Base-by-base conservation (phyloP, 2,888 invertebrate species). In the Caenorhabditis afra region DNA sequence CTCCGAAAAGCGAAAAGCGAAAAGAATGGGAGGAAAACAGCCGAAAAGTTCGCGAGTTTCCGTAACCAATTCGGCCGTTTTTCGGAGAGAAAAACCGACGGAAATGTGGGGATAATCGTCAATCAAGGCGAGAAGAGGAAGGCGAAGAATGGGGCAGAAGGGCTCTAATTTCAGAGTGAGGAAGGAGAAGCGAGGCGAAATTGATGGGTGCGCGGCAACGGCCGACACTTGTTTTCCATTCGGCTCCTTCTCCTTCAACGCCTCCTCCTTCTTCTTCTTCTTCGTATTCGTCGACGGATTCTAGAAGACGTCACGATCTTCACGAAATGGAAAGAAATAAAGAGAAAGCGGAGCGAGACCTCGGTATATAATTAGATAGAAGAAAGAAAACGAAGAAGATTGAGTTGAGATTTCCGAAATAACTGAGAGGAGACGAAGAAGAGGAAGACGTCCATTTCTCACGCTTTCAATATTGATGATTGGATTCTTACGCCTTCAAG, bases 101-200 rank as follows among this genome's bases (percentile, higher is more conserved):
- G 71, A 71, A 71, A 64, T 71, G 71, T 71, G 62, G 71, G 55
- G 71, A 71, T 71, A 71, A 71, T 71, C 71, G 71, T 71, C 71
- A 74, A 74, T 74, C 65, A 66, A 65, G 65, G 73, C 73, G 44
- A 55, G 55, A 55, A 62, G n/a, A 16, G 45, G 29, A 23, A 41
- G 41, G 7, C 3, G 29, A 29, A 59, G 55, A 62, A 45, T 44
- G 44, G 53, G 20, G 18, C n/a, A 44, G 47, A 58, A 65, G 57
- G 44, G 71, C 62, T 71, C 71, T 71, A 71, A 71, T 71, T 71
- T 71, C 71, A 71, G 71, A 68, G 20, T 58, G 41, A 68, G 41
- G 66, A 45, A 14, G n/a, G n/a, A 35, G 57, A 41, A 50, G 47
- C 10, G 61, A 53, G 59, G 20, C 57, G 45, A 71, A 71, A 71